A percentile compares a stretch with the other conserved stretches of the same genome.
phyloP scores from a whole-genome alignment of 2,888 invertebrate species.

The Mantis religiosa region DNA sequence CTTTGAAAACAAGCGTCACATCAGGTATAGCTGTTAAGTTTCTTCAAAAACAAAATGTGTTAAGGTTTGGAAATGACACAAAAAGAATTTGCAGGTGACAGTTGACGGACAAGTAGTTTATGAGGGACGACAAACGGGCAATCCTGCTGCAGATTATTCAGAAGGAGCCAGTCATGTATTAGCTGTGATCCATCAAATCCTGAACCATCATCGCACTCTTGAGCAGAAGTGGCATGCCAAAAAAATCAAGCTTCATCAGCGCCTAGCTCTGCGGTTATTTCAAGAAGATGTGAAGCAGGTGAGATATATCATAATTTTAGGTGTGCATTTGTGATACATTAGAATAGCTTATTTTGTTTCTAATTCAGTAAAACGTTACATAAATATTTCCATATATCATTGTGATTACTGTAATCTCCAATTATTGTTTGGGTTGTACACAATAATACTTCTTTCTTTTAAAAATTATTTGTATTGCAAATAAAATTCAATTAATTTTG shows the following conservation, averaged over 20 bases:
- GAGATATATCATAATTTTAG: slow-evolving; percentile 16
- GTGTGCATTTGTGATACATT: no score
- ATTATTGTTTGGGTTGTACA: no score
- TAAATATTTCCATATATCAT: no score
- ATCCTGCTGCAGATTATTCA: slow-evolving; percentile 93
- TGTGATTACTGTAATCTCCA: no score
- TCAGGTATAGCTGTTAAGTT: no score
- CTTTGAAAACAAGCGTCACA: no score
- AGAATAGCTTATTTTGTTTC: not conserved
- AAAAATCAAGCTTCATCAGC: slow-evolving; percentile 90
- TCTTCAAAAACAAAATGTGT: no score
- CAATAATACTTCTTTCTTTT: no score
- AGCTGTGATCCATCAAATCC: slow-evolving; percentile 93
- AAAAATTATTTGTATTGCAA: no score
- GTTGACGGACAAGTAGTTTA: slow-evolving; percentile 47
- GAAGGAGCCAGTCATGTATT: slow-evolving; percentile 95
- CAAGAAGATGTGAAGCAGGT: slow-evolving; percentile 97
- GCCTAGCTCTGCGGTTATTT: slow-evolving; percentile 84
- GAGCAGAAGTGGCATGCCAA: slow-evolving; percentile 95
- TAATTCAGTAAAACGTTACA: not conserved
- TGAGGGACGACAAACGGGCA: slow-evolving; percentile 62
- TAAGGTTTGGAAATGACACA: not conserved
- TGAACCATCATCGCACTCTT: slow-evolving; percentile 88
- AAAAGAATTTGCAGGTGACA: slow-evolving; percentile 41
- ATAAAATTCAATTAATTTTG: no score